phyloP scores from a whole-genome alignment of 2,888 invertebrate genomes.

The Empis stercorea region DNA sequence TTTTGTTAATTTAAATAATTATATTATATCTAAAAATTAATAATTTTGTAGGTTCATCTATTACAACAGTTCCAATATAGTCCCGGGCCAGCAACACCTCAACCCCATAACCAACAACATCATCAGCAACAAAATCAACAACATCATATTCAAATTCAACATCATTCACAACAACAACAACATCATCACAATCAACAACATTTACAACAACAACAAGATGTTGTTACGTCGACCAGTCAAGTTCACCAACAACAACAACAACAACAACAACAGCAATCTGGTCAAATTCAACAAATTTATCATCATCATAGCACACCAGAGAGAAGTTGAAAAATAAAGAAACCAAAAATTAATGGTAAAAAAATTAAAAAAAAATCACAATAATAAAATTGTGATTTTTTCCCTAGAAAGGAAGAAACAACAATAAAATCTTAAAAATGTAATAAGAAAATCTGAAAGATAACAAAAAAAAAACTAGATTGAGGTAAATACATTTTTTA shows the following conservation, averaged over 20 bases:
- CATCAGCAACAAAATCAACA: slow-evolving; percentile 30
- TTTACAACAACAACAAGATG: slow-evolving; percentile 28
- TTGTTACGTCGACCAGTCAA: slow-evolving; percentile 33
- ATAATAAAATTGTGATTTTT: too few species aligned
- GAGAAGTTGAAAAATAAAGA: slow-evolving; percentile 31
- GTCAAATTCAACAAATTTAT: slow-evolving; percentile 35
- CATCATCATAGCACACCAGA: slow-evolving; percentile 35
- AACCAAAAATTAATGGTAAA: background rate
- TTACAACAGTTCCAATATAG: slow-evolving; percentile 38
- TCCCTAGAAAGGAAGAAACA: too few species aligned
- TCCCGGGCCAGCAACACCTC: slow-evolving; percentile 26
- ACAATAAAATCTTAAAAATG: too few species aligned
- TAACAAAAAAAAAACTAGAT: too few species aligned
- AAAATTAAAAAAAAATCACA: too few species aligned
- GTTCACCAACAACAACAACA: slow-evolving; percentile 27
- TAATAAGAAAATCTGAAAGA: too few species aligned
- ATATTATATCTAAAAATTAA: too few species aligned
- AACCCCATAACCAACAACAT: slow-evolving; percentile 25
- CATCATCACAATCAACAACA: slow-evolving; percentile 28
- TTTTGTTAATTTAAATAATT: slow-evolving; percentile 9
- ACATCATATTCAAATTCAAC: slow-evolving; percentile 30
- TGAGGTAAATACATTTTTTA: too few species aligned
- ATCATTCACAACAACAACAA: slow-evolving; percentile 9
- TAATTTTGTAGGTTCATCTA: slow-evolving; percentile 13
- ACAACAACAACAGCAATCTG: slow-evolving; percentile 17